These are phyloP conservation scores for Pandemis heparana DNA, from an alignment of 2,888 invertebrate genomes.

Conservation along the genomic window DNA sequence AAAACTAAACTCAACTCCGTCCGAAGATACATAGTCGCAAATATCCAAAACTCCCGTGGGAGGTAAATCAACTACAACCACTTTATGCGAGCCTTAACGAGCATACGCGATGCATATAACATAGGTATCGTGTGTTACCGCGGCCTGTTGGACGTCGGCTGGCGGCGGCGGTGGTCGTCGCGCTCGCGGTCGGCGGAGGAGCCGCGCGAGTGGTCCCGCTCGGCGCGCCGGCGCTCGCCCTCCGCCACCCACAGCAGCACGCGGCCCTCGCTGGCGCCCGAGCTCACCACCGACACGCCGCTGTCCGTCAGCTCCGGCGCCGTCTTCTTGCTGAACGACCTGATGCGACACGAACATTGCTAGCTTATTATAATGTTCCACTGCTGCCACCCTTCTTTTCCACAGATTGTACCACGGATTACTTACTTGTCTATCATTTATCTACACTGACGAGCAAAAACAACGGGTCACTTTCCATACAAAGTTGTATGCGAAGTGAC, in stretches of 20 bases:
- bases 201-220: slow-evolving; percentile 41
- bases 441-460: no score
- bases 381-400: no score
- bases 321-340: slow-evolving; percentile 89
- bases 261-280: slow-evolving; percentile 72
- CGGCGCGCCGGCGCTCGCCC: slow-evolving; percentile 85
- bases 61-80: no score
- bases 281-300: slow-evolving; percentile 91
- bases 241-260: slow-evolving; percentile 79
- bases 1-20: no score
- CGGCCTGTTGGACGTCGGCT: slow-evolving; percentile 48
- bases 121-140: slow-evolving; percentile 47
- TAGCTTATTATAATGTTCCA: no score
- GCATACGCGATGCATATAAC: neutral
- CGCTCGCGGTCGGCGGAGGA: slow-evolving; percentile 44
- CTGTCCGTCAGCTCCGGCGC: slow-evolving; percentile 91
- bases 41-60: no score
- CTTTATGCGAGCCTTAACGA: neutral
- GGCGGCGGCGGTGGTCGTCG: slow-evolving; percentile 59
- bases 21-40: no score
- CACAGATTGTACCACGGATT: no score
- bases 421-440: no score
- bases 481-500: no score
- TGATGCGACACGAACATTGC: slow-evolving; percentile 48
- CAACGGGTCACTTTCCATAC: no score